Evolutionary conservation across 2,113 vertebrate species (phyloP).

Genomic region (Thunnus thynnus): DNA sequence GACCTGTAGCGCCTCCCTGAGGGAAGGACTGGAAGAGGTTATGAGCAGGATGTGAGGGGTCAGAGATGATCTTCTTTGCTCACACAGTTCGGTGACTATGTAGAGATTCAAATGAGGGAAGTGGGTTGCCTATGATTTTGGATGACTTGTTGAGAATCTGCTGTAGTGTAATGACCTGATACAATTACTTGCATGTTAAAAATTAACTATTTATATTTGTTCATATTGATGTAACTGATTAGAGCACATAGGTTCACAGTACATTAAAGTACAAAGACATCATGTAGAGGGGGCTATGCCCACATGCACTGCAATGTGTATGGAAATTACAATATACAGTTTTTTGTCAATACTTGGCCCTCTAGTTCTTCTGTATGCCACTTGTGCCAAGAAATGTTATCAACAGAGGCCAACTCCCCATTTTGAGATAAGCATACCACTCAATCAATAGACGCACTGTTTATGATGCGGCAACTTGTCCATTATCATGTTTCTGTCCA

Average conservation of each 20-base stretch:
- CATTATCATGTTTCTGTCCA: conserved; percentile 59
- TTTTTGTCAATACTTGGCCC: neutral
- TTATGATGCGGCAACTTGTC: conserved; percentile 40
- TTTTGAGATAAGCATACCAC: conserved; percentile 49
- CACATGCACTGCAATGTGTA: conserved; percentile 8
- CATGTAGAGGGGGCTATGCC: neutral
- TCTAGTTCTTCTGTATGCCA: neutral
- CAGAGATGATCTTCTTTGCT: too few species aligned
- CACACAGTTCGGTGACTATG: too few species aligned
- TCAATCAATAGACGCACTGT: conserved; percentile 26
- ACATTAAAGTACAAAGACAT: neutral
- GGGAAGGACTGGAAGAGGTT: too few species aligned
- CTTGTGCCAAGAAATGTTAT: conserved; percentile 12
- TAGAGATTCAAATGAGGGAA: too few species aligned
- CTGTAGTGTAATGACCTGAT: neutral
- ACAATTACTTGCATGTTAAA: neutral
- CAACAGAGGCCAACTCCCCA: neutral
- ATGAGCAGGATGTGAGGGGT: too few species aligned
- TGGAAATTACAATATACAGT: neutral
- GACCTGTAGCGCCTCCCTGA: too few species aligned
- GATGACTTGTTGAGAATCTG: too few species aligned
- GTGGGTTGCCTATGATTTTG: too few species aligned
- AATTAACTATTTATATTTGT: neutral
- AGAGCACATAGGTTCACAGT: neutral
- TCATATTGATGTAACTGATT: neutral